Evolutionary conservation across 2,797 vertebrate species (phyloP).

Genomic region (Sebastes taczanowskii): DNA sequence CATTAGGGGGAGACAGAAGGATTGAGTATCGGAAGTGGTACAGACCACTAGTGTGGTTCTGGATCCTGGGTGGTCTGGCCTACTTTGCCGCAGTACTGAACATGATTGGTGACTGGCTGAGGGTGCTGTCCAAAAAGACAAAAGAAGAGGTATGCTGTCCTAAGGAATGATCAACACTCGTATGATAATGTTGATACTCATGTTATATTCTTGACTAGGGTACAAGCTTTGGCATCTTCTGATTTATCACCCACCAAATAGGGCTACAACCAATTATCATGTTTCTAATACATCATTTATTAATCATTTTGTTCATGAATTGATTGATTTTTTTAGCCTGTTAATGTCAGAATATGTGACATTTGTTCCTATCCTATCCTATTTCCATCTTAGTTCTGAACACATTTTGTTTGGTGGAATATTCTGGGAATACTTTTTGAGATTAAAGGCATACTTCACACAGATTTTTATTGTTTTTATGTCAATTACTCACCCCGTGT

Average conservation of each 20-base stretch:
- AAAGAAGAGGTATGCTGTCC: constrained; percentile 90
- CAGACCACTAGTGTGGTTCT: constrained; percentile 95
- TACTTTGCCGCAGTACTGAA: constrained; percentile 97
- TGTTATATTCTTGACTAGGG: neutral
- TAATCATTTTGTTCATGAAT: neutral
- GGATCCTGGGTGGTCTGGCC: constrained; percentile 95
- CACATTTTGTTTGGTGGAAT: neutral
- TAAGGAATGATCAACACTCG: neutral
- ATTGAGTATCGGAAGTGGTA: constrained; percentile 95
- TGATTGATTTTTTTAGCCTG: neutral
- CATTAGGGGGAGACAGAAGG: constrained; percentile 86
- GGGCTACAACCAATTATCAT: neutral
- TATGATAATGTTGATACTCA: neutral
- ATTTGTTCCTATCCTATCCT: neutral
- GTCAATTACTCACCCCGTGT: neutral
- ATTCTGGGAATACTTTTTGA: neutral
- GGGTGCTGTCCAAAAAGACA: constrained; percentile 95
- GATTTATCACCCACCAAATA: neutral
- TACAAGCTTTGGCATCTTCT: neutral
- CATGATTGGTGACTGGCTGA: constrained; percentile 97
- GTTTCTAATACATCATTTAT: neutral
- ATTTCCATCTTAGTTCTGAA: neutral
- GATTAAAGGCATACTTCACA: neutral
- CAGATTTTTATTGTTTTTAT: neutral
- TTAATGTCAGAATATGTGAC: neutral